Percentiles rank a stretch among this genome's conserved stretches.
Evolutionary conservation across 2,888 invertebrate genomes (phyloP).

Genomic region (Girardia tigrina): DNA sequence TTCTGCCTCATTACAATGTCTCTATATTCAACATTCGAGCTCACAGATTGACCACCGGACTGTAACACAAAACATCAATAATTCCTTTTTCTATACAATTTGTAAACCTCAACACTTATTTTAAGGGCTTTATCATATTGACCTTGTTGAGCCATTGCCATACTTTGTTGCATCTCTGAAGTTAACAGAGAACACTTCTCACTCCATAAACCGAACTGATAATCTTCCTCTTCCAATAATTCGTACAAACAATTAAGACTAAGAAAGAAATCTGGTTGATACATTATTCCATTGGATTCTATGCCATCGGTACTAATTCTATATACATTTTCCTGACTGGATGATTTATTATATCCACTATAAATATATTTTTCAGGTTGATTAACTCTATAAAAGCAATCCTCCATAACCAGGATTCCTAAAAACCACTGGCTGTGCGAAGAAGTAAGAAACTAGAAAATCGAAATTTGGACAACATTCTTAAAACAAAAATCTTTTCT

Average conservation of each 20-base stretch:
- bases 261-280: not conserved
- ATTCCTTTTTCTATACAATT: not conserved
- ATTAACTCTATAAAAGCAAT: not conserved
- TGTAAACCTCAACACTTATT: not conserved
- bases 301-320: not conserved
- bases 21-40: not conserved
- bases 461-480: not conserved
- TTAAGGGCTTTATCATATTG: not conserved
- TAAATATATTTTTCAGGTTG: conserved; percentile 10
- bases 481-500: not conserved
- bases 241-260: conserved; percentile 4
- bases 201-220: conserved; percentile 15
- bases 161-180: not conserved
- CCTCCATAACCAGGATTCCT: not conserved
- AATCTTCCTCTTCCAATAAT: conserved; percentile 19
- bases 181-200: not conserved
- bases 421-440: not conserved
- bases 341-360: not conserved
- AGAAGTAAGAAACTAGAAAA: not conserved
- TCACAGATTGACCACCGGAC: not conserved
- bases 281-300: conserved; percentile 19
- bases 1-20: conserved; percentile 9
- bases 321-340: not conserved
- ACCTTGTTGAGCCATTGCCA: conserved; percentile 9
- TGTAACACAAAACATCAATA: not conserved